Conservation (phyloP, 1,140 invertebrate genomes). For the Asobara japonica region DNA sequence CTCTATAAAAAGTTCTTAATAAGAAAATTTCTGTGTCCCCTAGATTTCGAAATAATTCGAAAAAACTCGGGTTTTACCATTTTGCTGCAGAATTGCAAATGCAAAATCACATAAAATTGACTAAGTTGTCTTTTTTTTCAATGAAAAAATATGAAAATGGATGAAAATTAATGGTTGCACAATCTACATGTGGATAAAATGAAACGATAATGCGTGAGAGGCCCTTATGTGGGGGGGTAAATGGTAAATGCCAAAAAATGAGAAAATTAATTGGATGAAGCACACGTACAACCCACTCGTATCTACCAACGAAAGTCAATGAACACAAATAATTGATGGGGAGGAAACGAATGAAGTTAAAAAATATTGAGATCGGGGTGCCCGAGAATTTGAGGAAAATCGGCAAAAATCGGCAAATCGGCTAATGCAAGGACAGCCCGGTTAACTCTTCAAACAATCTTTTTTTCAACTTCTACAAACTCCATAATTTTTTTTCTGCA, state of each 20-base stretch:
- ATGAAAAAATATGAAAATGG: constrained; percentile 13
- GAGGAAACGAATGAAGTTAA: background rate
- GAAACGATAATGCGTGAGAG: background rate
- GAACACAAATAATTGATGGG: background rate
- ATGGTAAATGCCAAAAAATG: background rate
- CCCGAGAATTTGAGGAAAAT: too few relatives aligned
- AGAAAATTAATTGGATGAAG: background rate
- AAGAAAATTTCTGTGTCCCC: too few relatives aligned
- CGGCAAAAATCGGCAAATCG: too few relatives aligned
- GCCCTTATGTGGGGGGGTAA: constrained; percentile 20
- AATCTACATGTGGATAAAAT: constrained; percentile 6
- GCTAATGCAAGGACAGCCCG: too few relatives aligned
- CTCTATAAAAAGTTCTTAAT: too few relatives aligned
- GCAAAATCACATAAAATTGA: background rate
- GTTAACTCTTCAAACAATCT: too few relatives aligned
- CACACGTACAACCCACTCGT: constrained; percentile 5
- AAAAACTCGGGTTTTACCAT: too few relatives aligned
- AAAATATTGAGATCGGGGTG: too few relatives aligned
- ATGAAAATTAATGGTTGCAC: background rate
- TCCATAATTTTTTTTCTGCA: too few relatives aligned
- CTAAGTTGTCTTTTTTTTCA: background rate
- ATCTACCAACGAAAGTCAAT: background rate
- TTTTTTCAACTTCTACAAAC: too few relatives aligned
- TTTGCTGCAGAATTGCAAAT: too few relatives aligned
- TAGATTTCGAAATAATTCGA: too few relatives aligned